Conservation (phyloP, 2,113 vertebrate species). For the Bos javanicus region DNA sequence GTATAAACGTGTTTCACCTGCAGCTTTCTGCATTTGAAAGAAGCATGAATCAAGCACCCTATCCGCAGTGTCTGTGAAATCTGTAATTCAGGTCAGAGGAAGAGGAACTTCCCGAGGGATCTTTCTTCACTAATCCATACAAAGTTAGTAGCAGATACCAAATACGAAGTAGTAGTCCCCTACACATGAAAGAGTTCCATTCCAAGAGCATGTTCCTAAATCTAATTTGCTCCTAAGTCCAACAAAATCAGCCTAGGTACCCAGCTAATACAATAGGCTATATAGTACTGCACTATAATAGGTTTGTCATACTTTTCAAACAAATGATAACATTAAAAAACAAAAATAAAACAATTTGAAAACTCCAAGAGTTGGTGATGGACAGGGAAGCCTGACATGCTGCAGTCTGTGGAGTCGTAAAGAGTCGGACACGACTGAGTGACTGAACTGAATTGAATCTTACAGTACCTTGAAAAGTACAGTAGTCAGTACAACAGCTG, state of each 20-base stretch:
- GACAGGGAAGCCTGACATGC: background rate
- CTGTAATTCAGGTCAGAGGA: constrained; percentile 62
- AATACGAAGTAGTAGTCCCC: background rate
- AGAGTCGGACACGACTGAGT: background rate
- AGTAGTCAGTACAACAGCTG: background rate
- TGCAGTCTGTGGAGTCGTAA: background rate
- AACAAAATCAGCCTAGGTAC: background rate
- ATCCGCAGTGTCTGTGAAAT: constrained; percentile 56
- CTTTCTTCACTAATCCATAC: background rate
- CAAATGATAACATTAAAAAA: background rate
- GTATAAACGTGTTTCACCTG: constrained; percentile 49
- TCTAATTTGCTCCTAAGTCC: background rate
- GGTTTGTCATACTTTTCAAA: background rate
- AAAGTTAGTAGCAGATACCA: background rate
- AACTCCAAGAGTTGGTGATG: background rate
- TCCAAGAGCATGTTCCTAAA: background rate
- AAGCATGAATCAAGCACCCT: constrained; percentile 38
- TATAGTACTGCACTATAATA: background rate
- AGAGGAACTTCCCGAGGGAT: constrained; percentile 37
- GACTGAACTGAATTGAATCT: background rate
- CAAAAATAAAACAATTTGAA: background rate
- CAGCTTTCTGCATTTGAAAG: constrained; percentile 68
- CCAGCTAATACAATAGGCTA: background rate
- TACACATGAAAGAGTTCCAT: background rate
- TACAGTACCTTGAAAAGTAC: background rate